A percentile compares a stretch with the other conserved stretches of the same genome.
These are phyloP conservation scores for Microtus oregoni DNA, from an alignment of 2,113 vertebrate species.

Conservation along the genomic window DNA sequence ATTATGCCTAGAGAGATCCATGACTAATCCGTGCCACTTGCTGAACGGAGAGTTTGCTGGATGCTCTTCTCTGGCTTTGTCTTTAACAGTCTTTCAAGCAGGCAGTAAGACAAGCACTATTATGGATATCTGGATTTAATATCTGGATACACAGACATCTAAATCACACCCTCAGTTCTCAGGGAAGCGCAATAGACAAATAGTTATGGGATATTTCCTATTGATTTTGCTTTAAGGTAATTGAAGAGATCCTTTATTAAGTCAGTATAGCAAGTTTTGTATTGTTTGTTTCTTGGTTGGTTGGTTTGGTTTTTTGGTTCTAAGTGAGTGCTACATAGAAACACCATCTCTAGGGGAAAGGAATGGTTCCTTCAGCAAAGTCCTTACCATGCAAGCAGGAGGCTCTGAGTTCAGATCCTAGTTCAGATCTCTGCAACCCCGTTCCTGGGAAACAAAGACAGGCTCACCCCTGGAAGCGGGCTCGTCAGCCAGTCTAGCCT, in stretches of 20 bases:
- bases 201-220: background rate
- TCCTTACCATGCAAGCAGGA: background rate
- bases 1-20: background rate
- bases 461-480: background rate
- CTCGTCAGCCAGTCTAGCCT: background rate
- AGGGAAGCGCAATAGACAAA: background rate
- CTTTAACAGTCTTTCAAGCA: background rate
- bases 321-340: background rate
- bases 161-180: background rate
- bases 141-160: background rate
- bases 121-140: background rate
- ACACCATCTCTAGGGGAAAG: background rate
- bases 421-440: background rate
- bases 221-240: constrained; percentile 46
- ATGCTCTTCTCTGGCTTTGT: background rate
- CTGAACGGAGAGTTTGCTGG: background rate
- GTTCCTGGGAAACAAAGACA: background rate
- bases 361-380: background rate
- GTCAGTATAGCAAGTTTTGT: background rate
- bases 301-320: background rate
- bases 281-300: background rate
- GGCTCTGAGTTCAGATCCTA: background rate
- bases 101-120: background rate
- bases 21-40: background rate
- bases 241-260: background rate